These are phyloP conservation scores for Hofmannophila pseudospretella DNA, from an alignment of 2,888 invertebrate genomes.

Conservation along the genomic window DNA sequence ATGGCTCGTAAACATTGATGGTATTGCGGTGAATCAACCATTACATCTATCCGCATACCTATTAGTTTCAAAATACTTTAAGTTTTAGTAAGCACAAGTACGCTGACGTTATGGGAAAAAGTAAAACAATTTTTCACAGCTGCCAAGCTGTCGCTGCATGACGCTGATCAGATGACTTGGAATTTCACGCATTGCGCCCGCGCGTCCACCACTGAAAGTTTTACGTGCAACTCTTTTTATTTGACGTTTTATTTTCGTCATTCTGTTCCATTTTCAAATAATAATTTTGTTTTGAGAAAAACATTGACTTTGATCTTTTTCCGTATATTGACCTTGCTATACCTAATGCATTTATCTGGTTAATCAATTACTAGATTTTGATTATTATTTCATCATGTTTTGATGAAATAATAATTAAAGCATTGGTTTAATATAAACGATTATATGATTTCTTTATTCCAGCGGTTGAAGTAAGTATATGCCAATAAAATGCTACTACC, in stretches of 20 bases:
- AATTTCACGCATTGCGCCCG: slow-evolving; percentile 33
- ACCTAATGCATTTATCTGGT: background rate
- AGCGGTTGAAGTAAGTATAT: too few species aligned
- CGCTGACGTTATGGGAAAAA: background rate
- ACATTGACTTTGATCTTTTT: slow-evolving; percentile 1
- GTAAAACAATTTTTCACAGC: slow-evolving; percentile 15
- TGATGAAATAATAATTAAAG: too few species aligned
- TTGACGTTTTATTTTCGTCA: slow-evolving; percentile 20
- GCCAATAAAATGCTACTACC: too few species aligned
- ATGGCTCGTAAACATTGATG: too few species aligned
- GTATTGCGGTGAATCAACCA: too few species aligned
- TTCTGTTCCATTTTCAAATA: slow-evolving; percentile 10
- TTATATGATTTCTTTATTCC: too few species aligned
- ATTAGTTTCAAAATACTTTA: too few species aligned
- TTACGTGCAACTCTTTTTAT: slow-evolving; percentile 23
- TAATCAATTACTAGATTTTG: too few species aligned
- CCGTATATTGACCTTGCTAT: background rate
- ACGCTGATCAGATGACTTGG: slow-evolving; percentile 36
- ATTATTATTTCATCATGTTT: too few species aligned
- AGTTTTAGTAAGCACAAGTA: background rate
- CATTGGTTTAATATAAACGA: too few species aligned
- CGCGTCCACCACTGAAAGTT: slow-evolving; percentile 33
- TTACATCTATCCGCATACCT: too few species aligned
- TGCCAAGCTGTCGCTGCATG: slow-evolving; percentile 27
- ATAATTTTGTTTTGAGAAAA: background rate